These are phyloP conservation scores for Hyposoter dolosus DNA, from an alignment of 2,888 invertebrate species.

Conservation along the genomic window DNA sequence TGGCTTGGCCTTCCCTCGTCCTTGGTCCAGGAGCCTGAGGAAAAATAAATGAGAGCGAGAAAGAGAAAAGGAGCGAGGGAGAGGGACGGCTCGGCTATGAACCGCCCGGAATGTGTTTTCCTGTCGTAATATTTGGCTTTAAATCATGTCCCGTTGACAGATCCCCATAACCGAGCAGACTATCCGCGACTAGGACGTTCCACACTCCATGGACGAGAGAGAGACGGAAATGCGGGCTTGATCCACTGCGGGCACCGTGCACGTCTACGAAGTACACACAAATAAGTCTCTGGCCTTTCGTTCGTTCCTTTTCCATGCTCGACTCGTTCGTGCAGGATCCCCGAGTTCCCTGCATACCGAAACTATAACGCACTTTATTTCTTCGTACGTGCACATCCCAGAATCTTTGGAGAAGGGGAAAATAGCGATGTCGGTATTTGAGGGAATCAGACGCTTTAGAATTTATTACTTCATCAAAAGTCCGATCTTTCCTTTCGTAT, in stretches of 20 bases:
- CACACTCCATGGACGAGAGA: background rate
- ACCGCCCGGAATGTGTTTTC: constrained; percentile 80
- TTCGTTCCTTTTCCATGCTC: constrained; percentile 5
- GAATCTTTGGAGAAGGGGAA: background rate
- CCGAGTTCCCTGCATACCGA: constrained; percentile 43
- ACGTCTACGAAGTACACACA: constrained; percentile 34
- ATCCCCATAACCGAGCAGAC: constrained; percentile 70
- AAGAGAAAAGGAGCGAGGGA: constrained; percentile 37
- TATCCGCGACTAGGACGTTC: constrained; percentile 57
- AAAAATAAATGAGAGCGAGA: constrained; percentile 21
- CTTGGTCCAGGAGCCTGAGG: background rate
- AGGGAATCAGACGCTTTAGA: constrained; percentile 60
- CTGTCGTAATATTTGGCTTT: constrained; percentile 85
- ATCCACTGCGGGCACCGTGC: constrained; percentile 62
- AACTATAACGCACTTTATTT: constrained; percentile 28
- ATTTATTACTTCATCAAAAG: constrained; percentile 67
- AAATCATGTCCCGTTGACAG: constrained; percentile 84
- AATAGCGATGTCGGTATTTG: constrained; percentile 52
- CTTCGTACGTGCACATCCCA: background rate
- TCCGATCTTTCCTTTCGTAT: constrained; percentile 26
- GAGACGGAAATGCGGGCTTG: constrained; percentile 31
- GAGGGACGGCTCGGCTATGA: constrained; percentile 63
- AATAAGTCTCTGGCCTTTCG: constrained; percentile 10
- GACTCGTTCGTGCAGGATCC: constrained; percentile 43
- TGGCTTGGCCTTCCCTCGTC: constrained; percentile 15